These are phyloP conservation scores for Noctua janthina DNA, from an alignment of 2,888 invertebrate species.

Conservation along the genomic window DNA sequence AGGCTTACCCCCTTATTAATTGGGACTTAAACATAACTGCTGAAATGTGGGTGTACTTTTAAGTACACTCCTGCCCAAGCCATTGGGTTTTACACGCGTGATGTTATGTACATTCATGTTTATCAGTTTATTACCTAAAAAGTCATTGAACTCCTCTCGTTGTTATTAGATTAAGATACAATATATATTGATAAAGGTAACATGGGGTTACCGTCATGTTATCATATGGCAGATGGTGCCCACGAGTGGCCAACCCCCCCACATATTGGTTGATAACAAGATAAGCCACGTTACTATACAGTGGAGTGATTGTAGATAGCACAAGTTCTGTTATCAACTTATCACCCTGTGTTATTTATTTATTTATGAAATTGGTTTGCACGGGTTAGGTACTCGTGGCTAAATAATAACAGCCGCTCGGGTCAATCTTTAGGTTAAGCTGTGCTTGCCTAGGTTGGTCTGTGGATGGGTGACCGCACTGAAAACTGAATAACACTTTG, in stretches of 20 bases:
- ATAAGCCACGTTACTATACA: constrained; percentile 49
- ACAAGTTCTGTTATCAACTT: constrained; percentile 3
- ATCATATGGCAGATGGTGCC: constrained; percentile 46
- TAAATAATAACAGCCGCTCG: too few species aligned
- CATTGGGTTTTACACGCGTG: neutral
- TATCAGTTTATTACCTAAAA: neutral
- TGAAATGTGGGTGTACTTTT: neutral
- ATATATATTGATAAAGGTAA: constrained; percentile 33
- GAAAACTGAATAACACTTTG: too few species aligned
- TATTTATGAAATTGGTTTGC: neutral
- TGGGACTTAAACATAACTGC: neutral
- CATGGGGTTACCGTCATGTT: constrained; percentile 8
- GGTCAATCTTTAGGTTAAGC: too few species aligned
- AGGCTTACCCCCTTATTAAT: neutral
- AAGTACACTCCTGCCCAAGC: neutral
- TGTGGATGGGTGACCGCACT: too few species aligned
- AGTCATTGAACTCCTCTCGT: neutral
- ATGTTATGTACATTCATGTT: neutral
- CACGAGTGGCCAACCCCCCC: constrained; percentile 39
- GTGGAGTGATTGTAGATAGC: constrained; percentile 49
- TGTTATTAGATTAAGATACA: constrained; percentile 32
- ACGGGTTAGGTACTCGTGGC: neutral
- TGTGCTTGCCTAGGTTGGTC: too few species aligned
- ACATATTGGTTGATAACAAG: constrained; percentile 36
- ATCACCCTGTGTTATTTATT: constrained; percentile 11